Conservation (phyloP, 1,140 invertebrate genomes). For the Cherax destructor region DNA sequence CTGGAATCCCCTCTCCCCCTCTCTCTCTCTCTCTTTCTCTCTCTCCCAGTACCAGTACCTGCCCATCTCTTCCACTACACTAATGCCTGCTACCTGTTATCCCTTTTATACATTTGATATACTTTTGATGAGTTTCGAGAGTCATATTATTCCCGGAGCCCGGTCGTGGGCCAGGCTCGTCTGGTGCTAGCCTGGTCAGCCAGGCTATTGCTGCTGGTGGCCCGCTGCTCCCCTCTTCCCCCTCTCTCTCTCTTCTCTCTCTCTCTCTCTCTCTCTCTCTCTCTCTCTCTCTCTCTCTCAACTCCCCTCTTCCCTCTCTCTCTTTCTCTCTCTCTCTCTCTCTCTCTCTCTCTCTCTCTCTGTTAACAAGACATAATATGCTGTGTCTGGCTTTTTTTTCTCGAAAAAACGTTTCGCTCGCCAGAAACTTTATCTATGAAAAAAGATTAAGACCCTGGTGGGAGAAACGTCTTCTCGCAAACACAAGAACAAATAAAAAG, state of each 20-base stretch:
- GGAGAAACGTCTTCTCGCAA: too few relatives aligned
- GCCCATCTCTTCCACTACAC: too few relatives aligned
- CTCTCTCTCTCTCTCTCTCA: not conserved
- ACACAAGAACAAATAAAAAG: too few relatives aligned
- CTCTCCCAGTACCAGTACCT: too few relatives aligned
- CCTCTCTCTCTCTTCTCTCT: slow-evolving; percentile 3
- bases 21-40: not conserved
- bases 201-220: too few relatives aligned
- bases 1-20: too few relatives aligned
- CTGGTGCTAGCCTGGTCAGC: too few relatives aligned
- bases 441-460: too few relatives aligned
- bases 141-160: too few relatives aligned
- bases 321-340: not conserved
- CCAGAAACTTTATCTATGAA: not conserved
- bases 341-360: not conserved
- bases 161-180: too few relatives aligned
- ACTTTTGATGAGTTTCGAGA: not conserved
- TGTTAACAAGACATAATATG: not conserved
- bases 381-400: not conserved
- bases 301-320: not conserved
- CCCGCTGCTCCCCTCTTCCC: not conserved
- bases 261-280: not conserved
- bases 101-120: not conserved
- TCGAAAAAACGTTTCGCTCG: not conserved
- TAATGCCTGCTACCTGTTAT: not conserved